These are phyloP conservation scores for Heliconius eleuchia DNA, from an alignment of 1,140 invertebrate genomes.

Conservation along the genomic window DNA sequence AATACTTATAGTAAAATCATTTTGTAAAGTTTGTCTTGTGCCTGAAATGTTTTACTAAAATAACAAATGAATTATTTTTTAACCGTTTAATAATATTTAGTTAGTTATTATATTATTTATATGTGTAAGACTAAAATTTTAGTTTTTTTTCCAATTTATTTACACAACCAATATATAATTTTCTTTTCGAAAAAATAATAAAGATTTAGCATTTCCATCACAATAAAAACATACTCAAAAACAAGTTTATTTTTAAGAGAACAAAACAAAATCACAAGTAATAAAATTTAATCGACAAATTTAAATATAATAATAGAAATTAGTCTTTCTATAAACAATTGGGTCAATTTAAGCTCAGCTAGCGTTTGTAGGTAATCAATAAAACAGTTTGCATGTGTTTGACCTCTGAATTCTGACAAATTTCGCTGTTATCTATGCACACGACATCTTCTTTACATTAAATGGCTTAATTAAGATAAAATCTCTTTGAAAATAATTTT, in stretches of 20 bases:
- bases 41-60: no score
- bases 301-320: conserved; percentile 47
- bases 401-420: conserved; percentile 39
- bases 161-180: no score
- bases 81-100: no score
- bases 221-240: no score
- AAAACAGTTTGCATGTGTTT: conserved; percentile 61
- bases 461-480: background rate
- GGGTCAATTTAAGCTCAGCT: conserved; percentile 59
- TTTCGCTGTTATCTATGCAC: background rate
- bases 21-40: no score
- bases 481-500: conserved; percentile 5
- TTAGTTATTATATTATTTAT: no score
- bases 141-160: no score
- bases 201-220: no score
- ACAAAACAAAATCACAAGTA: background rate
- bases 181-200: no score
- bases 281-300: conserved; percentile 21
- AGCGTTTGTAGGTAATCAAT: conserved; percentile 48
- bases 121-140: no score
- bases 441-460: conserved; percentile 1
- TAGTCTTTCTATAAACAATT: conserved; percentile 55
- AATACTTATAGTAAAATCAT: no score
- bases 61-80: no score
- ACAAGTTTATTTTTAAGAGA: background rate